Percentiles rank a stretch among this genome's conserved stretches.
Evolutionary conservation across 1,140 invertebrate genomes (phyloP).

Genomic region (Zophobas atratus): DNA sequence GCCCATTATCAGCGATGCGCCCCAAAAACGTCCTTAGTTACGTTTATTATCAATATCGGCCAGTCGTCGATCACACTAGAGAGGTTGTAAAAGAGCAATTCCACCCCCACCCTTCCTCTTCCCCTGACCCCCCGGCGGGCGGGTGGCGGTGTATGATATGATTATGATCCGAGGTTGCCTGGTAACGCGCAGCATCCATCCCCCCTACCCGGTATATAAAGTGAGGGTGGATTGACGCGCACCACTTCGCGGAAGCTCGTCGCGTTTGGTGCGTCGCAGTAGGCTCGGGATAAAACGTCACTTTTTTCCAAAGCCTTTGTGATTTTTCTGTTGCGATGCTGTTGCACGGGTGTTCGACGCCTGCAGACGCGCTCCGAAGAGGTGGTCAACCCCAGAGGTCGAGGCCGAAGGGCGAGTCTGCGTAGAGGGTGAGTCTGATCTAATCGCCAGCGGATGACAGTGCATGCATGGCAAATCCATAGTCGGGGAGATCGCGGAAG

Average conservation of each 20-base stretch:
- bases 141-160: slow-evolving; percentile 63
- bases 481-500: background rate
- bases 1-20: slow-evolving; percentile 31
- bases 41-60: slow-evolving; percentile 61
- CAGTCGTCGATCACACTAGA: slow-evolving; percentile 59
- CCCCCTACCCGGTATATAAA: slow-evolving; percentile 62
- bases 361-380: background rate
- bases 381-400: no score
- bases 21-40: slow-evolving; percentile 47
- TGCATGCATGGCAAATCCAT: slow-evolving; percentile 28
- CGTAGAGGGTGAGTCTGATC: slow-evolving; percentile 18
- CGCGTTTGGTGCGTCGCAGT: slow-evolving; percentile 43
- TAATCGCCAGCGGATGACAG: slow-evolving; percentile 21
- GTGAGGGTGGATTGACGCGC: slow-evolving; percentile 58
- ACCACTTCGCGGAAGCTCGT: slow-evolving; percentile 56
- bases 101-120: slow-evolving; percentile 54
- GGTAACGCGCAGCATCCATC: slow-evolving; percentile 65
- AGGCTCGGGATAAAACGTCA: slow-evolving; percentile 18
- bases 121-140: slow-evolving; percentile 28
- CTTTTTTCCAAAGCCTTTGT: slow-evolving; percentile 6
- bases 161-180: slow-evolving; percentile 66
- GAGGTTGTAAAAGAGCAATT: slow-evolving; percentile 64
- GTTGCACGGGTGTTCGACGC: slow-evolving; percentile 16
- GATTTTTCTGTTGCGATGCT: slow-evolving; percentile 19
- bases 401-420: slow-evolving; percentile 23